Base-by-base conservation (phyloP, 2,888 invertebrate species). In the Apodemia zela region DNA sequence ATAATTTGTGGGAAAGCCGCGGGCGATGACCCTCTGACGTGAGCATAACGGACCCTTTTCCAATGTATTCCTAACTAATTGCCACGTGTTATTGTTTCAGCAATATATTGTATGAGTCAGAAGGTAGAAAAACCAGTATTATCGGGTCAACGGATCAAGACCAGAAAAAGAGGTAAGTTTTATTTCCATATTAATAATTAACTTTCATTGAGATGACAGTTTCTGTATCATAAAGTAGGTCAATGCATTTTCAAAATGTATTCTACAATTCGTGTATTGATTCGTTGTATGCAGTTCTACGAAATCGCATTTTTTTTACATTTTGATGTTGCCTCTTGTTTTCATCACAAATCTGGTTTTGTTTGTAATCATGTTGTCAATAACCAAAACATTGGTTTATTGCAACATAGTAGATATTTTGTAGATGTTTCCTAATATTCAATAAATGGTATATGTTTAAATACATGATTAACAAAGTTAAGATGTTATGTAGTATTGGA, bases 101-200 rank as follows among this genome's bases (percentile, higher is more conserved):
- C 95, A 94, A 95, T 94, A 94, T 94, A 94, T 98, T 98, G 98
- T 98, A 98, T 98, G 98, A 98, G 98, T 98, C 98, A 98, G 95
- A 98, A 98, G 97, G 97, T 96, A 95, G 98, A 98, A 98, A 98
- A 98, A 97, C 98, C 98, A 96, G 97, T 98, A 95, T 95, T 98
- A 96, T 98, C 98, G 96, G 98, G 98, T 97, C 98, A 98, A 95
- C 98, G 98, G 95, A 98, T 98, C 95, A 98, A 98, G 97, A 98
- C 98, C 97, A 97, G 98, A 96, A 98, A 98, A 97, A 98, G 98
- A 98, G 98, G 98, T 98, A 93, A 93, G 93, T 73, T 61, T 33
- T 13, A 68, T 21, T 66, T 59, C 66, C 68, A 70, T 69, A 68
- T 64, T 72, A 72, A 66, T 61, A 38, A 7, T 54, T 11, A 54